Evolutionary conservation across 2,888 invertebrate genomes (phyloP), one percentile per base, ranked within the genome.

Genomic region (Drosophila austrosaltans): DNA sequence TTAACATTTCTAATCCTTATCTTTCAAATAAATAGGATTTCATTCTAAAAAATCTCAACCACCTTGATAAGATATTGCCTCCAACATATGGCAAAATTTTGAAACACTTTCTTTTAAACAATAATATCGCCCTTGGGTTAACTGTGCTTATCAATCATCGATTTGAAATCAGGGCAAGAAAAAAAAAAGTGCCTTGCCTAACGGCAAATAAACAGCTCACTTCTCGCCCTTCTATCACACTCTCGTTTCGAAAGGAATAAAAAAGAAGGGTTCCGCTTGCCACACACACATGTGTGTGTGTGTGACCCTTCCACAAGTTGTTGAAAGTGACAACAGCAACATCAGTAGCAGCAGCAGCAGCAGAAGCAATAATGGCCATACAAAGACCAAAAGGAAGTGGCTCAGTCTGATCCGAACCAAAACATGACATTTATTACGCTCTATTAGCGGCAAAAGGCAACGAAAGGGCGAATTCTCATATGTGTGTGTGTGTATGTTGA

Each of bases 361-460:
- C n/a, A 6, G 42, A 0, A 28, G 28, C 28, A 63, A 75, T 59
- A 68, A 66, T 63, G 20, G 48, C 42, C 61, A 66, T 63, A 74
- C 66, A 77, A 71, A 66, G 67, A 61, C 57, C 6, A 61, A 70
- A 83, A 81, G 77, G 76, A 75, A 87, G 83, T 84, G 82, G 72
- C 72, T 76, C 70, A 69, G 75, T 60, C 79, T 63, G 67, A 72
- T 53, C 53, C 69, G 54, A 39, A 63, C 56, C 67, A 73, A 81
- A 89, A 88, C 86, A 89, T 87, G 86, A 83, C 86, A 89, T 87
- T 87, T 87, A 87, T 87, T 89, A 89, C 84, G 89, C 89, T 86
- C 86, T 87, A 87, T 87, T 89, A 87, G 77, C 88, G 73, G 54
- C 66, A 67, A 69, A 69, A 72, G 68, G 44, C 48, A 48, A 25